A percentile compares a stretch with the other conserved stretches of the same genome.
These are phyloP conservation scores for Collichthys lucidus DNA, from an alignment of 2,113 vertebrate genomes.

Conservation along the genomic window DNA sequence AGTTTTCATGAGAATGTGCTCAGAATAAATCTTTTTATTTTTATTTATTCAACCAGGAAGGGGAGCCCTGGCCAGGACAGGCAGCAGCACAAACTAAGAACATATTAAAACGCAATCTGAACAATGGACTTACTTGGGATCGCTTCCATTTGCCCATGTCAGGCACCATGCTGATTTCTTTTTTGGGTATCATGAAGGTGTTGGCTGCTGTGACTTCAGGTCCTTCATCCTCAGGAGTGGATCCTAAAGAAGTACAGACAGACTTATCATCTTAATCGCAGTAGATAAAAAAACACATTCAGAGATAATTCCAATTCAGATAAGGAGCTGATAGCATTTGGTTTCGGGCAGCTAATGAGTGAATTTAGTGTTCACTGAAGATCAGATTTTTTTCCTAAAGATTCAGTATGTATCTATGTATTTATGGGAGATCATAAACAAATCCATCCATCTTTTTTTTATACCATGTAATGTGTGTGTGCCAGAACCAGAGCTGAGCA, in stretches of 20 bases:
- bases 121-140: slow-evolving; percentile 87
- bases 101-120: no score
- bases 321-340: not conserved
- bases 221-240: slow-evolving; percentile 84
- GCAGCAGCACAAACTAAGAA: no score
- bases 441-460: no score
- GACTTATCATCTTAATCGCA: not conserved
- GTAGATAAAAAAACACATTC: not conserved
- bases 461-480: no score
- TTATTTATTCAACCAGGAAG: no score
- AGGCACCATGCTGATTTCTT: slow-evolving; percentile 94
- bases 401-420: not conserved
- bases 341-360: not conserved
- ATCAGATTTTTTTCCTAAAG: no score
- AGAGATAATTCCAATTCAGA: not conserved
- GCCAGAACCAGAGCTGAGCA: no score
- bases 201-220: slow-evolving; percentile 68
- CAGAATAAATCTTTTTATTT: not conserved
- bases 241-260: slow-evolving; percentile 73
- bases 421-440: no score
- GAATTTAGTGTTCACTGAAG: not conserved
- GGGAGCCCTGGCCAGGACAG: no score
- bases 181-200: slow-evolving; percentile 91
- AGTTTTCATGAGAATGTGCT: not conserved
- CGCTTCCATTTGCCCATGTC: slow-evolving; percentile 99